Conservation (phyloP, 37 sponge, comb jelly and placozoan genomes). For the Halichondria panicea region DNA sequence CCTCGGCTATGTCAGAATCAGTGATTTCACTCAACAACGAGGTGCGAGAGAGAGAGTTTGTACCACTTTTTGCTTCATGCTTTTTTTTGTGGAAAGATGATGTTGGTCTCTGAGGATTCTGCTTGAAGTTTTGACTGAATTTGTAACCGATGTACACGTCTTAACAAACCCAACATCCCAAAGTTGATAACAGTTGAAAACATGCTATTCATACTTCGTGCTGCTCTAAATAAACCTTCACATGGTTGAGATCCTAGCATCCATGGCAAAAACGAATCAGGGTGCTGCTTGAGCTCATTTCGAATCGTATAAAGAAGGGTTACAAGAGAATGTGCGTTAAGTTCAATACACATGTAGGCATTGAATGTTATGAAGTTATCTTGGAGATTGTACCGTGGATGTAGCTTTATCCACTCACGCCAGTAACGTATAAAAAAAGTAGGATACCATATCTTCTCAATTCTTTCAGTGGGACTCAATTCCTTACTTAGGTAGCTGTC, state of each 20-base stretch:
- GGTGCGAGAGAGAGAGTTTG: not conserved
- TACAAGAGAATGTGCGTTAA: conserved; percentile 57
- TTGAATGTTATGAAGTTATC: conserved; percentile 52
- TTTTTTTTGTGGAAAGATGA: conserved; percentile 29
- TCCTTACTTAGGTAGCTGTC: conserved; percentile 55
- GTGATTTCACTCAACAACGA: not conserved
- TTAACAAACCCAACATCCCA: conserved; percentile 54
- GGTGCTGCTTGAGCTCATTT: not conserved
- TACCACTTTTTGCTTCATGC: conserved; percentile 19
- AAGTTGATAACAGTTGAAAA: conserved; percentile 62
- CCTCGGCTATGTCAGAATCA: not conserved
- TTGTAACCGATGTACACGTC: conserved; percentile 49
- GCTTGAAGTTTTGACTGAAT: conserved; percentile 40
- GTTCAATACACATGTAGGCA: conserved; percentile 54
- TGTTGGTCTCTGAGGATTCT: conserved; percentile 18
- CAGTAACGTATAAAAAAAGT: conserved; percentile 47
- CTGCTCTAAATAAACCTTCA: conserved; percentile 54
- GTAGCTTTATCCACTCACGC: conserved; percentile 27
- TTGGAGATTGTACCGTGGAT: conserved; percentile 30
- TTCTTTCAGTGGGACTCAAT: conserved; percentile 11
- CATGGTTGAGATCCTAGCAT: conserved; percentile 61
- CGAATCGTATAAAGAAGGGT: conserved; percentile 10
- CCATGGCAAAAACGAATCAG: conserved; percentile 46
- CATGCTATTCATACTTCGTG: conserved; percentile 44
- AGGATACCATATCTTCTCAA: conserved; percentile 49